phyloP scores from a whole-genome alignment of 2,113 vertebrate species.

The Passer domesticus region DNA sequence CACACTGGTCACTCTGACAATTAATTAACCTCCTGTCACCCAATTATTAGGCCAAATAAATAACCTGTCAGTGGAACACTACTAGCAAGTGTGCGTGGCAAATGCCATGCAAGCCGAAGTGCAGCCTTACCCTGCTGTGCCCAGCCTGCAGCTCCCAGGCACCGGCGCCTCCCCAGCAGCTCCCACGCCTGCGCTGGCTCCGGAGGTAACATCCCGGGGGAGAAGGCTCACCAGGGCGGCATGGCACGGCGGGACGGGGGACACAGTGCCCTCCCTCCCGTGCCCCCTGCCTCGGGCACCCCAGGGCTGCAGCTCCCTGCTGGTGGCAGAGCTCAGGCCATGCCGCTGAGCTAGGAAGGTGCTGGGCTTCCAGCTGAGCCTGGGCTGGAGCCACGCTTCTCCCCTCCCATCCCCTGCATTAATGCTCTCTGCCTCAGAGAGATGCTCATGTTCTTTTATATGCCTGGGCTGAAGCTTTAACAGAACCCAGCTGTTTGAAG shows the following conservation, averaged over 20 bases:
- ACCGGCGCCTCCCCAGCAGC: background rate
- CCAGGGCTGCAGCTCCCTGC: background rate
- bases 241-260: rapidly evolving
- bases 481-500: background rate
- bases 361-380: background rate
- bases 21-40: constrained; percentile 5
- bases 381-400: background rate
- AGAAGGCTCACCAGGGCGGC: rapidly evolving
- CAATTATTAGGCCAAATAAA: background rate
- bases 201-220: rapidly evolving
- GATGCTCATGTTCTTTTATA: constrained; percentile 48
- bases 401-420: background rate
- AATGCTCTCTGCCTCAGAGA: constrained; percentile 49
- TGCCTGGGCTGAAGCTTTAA: background rate
- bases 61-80: background rate
- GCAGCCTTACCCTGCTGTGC: background rate
- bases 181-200: background rate
- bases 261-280: rapidly evolving
- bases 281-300: background rate
- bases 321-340: background rate
- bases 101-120: background rate
- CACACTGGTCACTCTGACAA: background rate
- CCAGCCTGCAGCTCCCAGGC: background rate
- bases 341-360: rapidly evolving
- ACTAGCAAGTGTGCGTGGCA: rapidly evolving